A percentile compares a stretch with the other conserved stretches of the same genome.
Conservation (phyloP, 2,888 invertebrate species). For the Scaptomyza polygonia region DNA sequence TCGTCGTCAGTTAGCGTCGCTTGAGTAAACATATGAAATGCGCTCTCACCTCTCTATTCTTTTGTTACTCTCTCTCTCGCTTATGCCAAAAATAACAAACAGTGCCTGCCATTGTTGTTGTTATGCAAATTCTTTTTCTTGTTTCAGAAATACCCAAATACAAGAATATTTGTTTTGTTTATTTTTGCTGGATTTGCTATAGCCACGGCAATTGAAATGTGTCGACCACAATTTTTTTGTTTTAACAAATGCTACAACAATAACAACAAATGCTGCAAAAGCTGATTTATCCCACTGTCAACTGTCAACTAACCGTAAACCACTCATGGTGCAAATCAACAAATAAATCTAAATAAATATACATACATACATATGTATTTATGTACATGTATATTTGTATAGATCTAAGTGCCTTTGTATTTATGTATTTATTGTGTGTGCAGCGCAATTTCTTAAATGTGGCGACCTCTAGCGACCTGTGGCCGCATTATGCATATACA, state of each 20-base stretch:
- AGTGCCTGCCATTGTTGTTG: conserved; percentile 48
- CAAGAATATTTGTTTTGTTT: conserved; percentile 46
- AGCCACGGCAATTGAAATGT: conserved; percentile 36
- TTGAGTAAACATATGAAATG: conserved; percentile 58
- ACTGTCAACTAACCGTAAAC: conserved; percentile 26
- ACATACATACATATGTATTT: conserved; percentile 22
- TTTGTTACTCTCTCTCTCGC: conserved; percentile 32
- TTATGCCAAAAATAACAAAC: conserved; percentile 72
- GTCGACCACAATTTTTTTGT: background rate
- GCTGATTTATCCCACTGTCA: conserved; percentile 17
- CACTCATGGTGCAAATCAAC: conserved; percentile 29
- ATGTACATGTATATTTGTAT: background rate
- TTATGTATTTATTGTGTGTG: conserved; percentile 10
- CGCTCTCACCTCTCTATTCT: conserved; percentile 27
- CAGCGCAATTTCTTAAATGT: conserved; percentile 40
- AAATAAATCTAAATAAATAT: conserved; percentile 59
- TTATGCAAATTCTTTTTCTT: conserved; percentile 73
- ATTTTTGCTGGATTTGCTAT: conserved; percentile 48
- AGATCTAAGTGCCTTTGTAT: background rate
- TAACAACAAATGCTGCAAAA: conserved; percentile 9
- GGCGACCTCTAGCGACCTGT: conserved; percentile 37
- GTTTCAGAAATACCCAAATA: conserved; percentile 46
- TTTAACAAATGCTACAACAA: conserved; percentile 24
- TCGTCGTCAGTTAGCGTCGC: conserved; percentile 50
- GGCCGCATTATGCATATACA: conserved; percentile 68